Evolutionary conservation across 2,113 vertebrate species (phyloP), one percentile per base, ranked within the genome.

Genomic region (Thinocorus orbignyianus): DNA sequence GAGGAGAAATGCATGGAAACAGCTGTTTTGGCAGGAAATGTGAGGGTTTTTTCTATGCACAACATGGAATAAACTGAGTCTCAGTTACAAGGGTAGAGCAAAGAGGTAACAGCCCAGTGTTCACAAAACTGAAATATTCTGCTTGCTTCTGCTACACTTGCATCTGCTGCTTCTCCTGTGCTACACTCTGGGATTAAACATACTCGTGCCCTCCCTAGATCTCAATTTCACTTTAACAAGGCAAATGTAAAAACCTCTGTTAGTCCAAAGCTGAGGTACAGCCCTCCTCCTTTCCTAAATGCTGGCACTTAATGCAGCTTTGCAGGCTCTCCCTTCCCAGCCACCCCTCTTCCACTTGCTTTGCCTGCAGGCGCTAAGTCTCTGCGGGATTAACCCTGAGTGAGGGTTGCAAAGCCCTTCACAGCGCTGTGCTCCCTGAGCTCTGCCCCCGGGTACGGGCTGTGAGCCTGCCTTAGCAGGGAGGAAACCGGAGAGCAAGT

Each of bases 401-500:
- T 6, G 28, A 46, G 66, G 16, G 25, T 7, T 92, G 81, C 70
- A 85, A 71, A 72, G 19, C n/a, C 33, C 60, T 68, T 35, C 4
- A 4, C 51, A 33, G 55, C 0, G 0, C 30, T 30, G 69, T 37
- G 42, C 30, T 69, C 35, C 64, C 60, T 11, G 28, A 71, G 57
- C 37, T 69, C 42, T 37, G 24, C 18, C 35, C 24, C 2, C 0
- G 65, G 46, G 61, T 64, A 39, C 49, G 0, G 2, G n/a, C 73
- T 84, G 44, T 30, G 76, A 81, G 92, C 85, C 94, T 87, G 86
- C 60, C 64, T 60, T 33, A 86, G 66, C 37, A 81, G 44, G 81
- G 88, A 97, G 97, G 97, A 96, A 97, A 65, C 85, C 4, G 2
- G 74, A 77, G 82, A 42, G 14, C 2, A 3, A 76, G 52, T 97